These are phyloP conservation scores for Heliconius ethilla DNA, from an alignment of 2,888 invertebrate species.

Conservation along the genomic window DNA sequence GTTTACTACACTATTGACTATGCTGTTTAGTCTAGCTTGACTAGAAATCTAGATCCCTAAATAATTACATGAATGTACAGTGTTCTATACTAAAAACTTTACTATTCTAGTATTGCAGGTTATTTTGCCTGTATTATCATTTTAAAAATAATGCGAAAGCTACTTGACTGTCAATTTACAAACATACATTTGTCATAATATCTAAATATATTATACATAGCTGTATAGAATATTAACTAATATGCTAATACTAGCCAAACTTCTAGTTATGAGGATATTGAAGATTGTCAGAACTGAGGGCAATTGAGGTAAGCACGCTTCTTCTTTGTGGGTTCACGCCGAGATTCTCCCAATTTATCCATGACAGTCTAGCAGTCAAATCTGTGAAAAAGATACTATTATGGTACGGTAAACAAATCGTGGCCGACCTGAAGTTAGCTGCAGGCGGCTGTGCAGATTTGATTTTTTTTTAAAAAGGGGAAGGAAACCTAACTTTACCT, in stretches of 20 bases:
- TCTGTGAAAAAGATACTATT: slow-evolving; percentile 81
- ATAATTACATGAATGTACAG: neutral
- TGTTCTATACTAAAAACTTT: neutral
- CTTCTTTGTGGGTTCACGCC: slow-evolving; percentile 95
- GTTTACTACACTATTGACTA: neutral
- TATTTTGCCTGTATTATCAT: neutral
- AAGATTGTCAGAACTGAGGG: slow-evolving; percentile 87
- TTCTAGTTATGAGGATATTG: slow-evolving; percentile 68
- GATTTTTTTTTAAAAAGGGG: too few relatives aligned
- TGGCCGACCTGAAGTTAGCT: too few relatives aligned
- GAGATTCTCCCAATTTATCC: slow-evolving; percentile 99
- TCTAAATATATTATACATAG: neutral
- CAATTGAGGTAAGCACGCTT: slow-evolving; percentile 90
- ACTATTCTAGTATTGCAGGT: slow-evolving; percentile 13
- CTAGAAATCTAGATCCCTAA: slow-evolving; percentile 4
- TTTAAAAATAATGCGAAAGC: neutral
- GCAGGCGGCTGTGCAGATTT: too few relatives aligned
- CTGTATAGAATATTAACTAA: neutral
- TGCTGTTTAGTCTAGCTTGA: neutral
- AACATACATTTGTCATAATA: neutral
- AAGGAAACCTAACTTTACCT: too few relatives aligned
- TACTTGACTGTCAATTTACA: slow-evolving; percentile 5
- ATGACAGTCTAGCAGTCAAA: slow-evolving; percentile 96
- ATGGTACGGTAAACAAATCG: too few relatives aligned
- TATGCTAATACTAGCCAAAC: neutral